phyloP scores from a whole-genome alignment of 2,113 vertebrate species.

The Rutilus rutilus region DNA sequence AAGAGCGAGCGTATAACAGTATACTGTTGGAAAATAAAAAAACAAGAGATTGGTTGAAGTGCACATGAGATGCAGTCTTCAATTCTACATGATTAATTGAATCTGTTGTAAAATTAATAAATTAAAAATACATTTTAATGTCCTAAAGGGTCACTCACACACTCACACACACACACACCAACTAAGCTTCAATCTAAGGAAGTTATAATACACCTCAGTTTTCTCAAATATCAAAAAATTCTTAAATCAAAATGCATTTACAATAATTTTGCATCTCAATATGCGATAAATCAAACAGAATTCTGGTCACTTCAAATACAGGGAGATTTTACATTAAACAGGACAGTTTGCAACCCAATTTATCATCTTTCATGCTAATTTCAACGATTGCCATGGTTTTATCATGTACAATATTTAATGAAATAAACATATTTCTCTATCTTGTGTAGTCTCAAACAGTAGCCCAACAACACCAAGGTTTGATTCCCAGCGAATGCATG shows the following conservation, averaged over 20 bases:
- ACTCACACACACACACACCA: not conserved
- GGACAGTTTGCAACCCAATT: not conserved
- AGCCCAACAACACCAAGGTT: not conserved
- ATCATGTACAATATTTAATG: not conserved
- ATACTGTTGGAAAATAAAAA: not conserved
- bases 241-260: too few species aligned
- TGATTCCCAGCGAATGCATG: not conserved
- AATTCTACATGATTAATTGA: not conserved
- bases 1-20: not conserved
- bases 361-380: not conserved
- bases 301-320: too few species aligned
- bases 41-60: not conserved
- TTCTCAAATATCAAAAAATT: too few species aligned
- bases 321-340: too few species aligned
- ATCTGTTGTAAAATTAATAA: not conserved
- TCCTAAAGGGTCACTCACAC: not conserved
- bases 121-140: not conserved
- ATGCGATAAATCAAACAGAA: too few species aligned
- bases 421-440: not conserved
- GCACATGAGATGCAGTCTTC: not conserved
- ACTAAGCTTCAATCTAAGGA: not conserved
- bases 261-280: too few species aligned
- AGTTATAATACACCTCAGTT: not conserved
- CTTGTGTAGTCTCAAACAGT: not conserved
- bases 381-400: not conserved